Base-by-base conservation (phyloP, 1,140 invertebrate species). In the Sycophaga agraensis region DNA sequence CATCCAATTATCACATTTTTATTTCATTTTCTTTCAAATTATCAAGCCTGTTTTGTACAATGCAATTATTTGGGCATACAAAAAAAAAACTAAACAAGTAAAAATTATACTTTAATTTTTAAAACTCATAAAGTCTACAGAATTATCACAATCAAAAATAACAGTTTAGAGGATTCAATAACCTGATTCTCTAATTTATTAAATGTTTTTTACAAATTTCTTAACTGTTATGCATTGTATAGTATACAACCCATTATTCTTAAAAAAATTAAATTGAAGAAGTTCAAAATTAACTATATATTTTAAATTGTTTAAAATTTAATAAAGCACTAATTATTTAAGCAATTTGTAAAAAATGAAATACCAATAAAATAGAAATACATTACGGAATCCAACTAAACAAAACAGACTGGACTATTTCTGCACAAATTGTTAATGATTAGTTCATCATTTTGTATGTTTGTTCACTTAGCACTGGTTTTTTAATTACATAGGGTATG, bases 401-500 rank as follows among this genome's bases (percentile, higher is more conserved):
- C 42, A 63, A 69, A 70, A 67, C 64, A 67, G 53, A 65, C 65
- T 65, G 46, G 35, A 64, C 34, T 57, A 39, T 57, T 66, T 17
- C 37, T 65, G 40, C 66, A 28, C 56, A 67, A 65, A 65, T 65
- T 65, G 60, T 69, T 66, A 59, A 37, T 64, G 12, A 53, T 46
- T 11, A 22, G 28, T 34, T 49, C 43, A 28, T 64, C 69, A 53
- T 54, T 53, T 48, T 66, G 14, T 19, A 19, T 42, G 59, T 66
- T 67, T 67, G 68, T 71, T 35, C 39, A 46, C 12, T 48, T 31
- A 26, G 54, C 37, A 31, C 26, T 59, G 34, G 62, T 66, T 61
- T 68, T 48, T 73, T 67, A 74, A 69, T 81, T 80, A 81, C 78
- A 81, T 79, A 58, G 79, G 76, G 59, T 81, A 81, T 4, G 74